Base-by-base conservation (phyloP, 2,888 invertebrate genomes). In the Pherbina coryleti region DNA sequence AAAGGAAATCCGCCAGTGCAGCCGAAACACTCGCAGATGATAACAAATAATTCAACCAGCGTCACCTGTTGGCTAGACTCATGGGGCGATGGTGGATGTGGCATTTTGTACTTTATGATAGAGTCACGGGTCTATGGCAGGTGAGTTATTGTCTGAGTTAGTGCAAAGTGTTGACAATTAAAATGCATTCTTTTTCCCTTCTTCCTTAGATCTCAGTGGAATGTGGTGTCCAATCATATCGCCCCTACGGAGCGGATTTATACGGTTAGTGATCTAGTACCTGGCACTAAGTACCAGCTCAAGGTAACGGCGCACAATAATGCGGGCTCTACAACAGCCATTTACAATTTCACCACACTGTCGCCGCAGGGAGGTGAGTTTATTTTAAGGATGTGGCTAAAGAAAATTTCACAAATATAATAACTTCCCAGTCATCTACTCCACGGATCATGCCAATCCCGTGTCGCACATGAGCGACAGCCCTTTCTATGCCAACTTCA, bases 21-120 rank as follows among this genome's bases (percentile, higher is more conserved):
- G 85, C 95, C 95, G 1, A 94, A 94, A 84, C 94, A 94, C 84
- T 93, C 94, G 0, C 95, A 95, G 87, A 94, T 95, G 92, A 92
- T 95, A 80, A 96, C 96, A 0, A 93, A 95, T 84, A 96, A 96
- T 88, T 94, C 96, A 0, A 96, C 96, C 0, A 95, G 95, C 77
- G 95, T 96, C 74, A 95, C 95, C 0, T 93, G 96, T 31, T 96
- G 96, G 93, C 89, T 97, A 82, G 95, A 96, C 88, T 94, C 95
- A 0, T 97, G 96, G 96, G 95, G 95, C 53, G 96, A 96, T 85
- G 96, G 96, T 0, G 96, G 96, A 28, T 97, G 96, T 86, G 96
- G 96, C 3, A 96, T 97, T 81, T 92, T 95, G 9, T 95, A 95
- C 90, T 97, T 96, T 86, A 94, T 95, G 82, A 93, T 97, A 57